Percentiles rank a stretch among this genome's conserved stretches.
phyloP scores from a whole-genome alignment of 2,113 vertebrate genomes.

The Protobothrops flavoviridis region DNA sequence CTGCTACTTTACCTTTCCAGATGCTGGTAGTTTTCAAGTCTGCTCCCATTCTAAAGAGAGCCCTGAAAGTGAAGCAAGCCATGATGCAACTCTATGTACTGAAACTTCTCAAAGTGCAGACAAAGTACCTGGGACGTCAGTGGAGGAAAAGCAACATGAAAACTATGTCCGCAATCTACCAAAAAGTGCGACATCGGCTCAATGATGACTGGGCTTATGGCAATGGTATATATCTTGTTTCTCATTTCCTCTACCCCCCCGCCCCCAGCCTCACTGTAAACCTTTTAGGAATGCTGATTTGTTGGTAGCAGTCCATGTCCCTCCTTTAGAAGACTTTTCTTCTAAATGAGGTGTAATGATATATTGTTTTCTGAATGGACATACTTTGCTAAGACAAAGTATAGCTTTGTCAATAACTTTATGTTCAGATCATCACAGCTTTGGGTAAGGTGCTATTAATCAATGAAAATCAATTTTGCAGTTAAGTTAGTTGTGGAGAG shows the following conservation, averaged over 20 bases:
- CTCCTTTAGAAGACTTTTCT: background rate
- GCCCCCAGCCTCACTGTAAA: background rate
- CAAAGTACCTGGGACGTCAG: conserved; percentile 94
- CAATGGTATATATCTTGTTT: conserved; percentile 75
- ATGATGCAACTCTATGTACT: conserved; percentile 99
- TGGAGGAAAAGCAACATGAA: conserved; percentile 99
- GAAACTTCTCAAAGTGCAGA: conserved; percentile 96
- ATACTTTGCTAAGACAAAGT: background rate
- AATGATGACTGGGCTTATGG: conserved; percentile 98
- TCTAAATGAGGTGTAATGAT: background rate
- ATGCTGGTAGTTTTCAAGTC: conserved; percentile 99
- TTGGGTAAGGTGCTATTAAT: background rate
- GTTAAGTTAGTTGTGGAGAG: background rate
- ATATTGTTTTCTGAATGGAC: background rate
- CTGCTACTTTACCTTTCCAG: conserved; percentile 55
- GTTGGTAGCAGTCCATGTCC: background rate
- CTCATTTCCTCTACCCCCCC: accelerated
- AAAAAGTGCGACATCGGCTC: conserved; percentile 95
- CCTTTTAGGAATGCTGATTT: background rate
- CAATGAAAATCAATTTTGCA: background rate
- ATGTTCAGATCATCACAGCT: background rate
- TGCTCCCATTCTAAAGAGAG: conserved; percentile 96
- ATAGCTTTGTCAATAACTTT: background rate
- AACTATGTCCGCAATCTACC: conserved; percentile 98
- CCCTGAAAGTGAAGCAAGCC: conserved; percentile 97